These are phyloP conservation scores for Lophochroa leadbeateri DNA, from an alignment of 2,113 vertebrate species.

Conservation along the genomic window DNA sequence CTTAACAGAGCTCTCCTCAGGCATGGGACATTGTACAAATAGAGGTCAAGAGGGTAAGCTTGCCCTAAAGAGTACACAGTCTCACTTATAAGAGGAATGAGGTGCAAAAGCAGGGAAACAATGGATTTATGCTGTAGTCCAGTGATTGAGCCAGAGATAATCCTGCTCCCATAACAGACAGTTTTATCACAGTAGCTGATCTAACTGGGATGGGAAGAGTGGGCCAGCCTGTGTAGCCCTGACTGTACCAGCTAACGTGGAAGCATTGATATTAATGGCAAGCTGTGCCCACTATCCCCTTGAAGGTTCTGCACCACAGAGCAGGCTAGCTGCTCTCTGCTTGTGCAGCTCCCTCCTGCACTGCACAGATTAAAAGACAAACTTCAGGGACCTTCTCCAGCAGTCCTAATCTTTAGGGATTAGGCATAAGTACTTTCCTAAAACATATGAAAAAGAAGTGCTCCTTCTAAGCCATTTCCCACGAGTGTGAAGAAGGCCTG, in stretches of 20 bases:
- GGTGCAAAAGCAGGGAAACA: background rate
- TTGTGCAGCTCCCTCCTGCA: background rate
- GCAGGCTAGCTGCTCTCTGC: background rate
- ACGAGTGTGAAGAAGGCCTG: background rate
- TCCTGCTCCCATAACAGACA: background rate
- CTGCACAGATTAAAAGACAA: background rate
- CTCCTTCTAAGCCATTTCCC: background rate
- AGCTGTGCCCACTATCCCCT: background rate
- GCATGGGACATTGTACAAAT: background rate
- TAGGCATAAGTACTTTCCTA: background rate
- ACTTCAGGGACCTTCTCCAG: background rate
- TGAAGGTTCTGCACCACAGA: background rate
- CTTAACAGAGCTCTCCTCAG: background rate
- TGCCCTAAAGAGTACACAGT: background rate
- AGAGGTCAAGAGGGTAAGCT: background rate
- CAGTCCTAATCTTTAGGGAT: background rate
- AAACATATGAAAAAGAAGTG: background rate
- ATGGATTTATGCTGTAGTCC: background rate
- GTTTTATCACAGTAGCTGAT: background rate
- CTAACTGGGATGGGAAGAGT: background rate
- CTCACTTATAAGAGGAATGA: background rate
- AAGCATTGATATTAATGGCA: background rate
- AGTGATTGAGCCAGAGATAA: background rate
- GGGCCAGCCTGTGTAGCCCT: background rate
- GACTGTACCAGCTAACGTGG: background rate